phyloP scores from a whole-genome alignment of 2,888 invertebrate genomes.

The Rotaria socialis region DNA sequence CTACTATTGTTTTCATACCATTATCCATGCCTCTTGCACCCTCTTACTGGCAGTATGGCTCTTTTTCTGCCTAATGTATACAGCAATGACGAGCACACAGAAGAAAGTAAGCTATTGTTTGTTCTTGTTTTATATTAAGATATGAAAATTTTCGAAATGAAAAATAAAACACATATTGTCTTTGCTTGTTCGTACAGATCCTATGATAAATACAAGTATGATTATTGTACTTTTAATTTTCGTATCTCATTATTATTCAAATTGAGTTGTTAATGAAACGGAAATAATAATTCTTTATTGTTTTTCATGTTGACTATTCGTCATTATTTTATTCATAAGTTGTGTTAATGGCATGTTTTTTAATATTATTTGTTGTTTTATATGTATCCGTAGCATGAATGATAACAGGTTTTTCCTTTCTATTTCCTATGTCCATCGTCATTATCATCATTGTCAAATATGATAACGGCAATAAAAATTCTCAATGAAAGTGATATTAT shows the following conservation, averaged over 20 bases:
- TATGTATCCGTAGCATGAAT: neutral
- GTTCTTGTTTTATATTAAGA: neutral
- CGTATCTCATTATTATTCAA: neutral
- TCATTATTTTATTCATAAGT: neutral
- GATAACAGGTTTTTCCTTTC: neutral
- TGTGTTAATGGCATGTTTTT: neutral
- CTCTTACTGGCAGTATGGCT: neutral
- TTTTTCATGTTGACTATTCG: neutral
- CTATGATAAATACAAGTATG: neutral
- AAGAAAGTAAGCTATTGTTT: neutral
- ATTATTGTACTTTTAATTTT: neutral
- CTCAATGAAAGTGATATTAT: neutral
- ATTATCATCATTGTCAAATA: constrained; percentile 15
- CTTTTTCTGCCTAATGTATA: neutral
- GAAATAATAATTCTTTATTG: neutral
- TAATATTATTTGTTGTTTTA: neutral
- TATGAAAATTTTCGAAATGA: neutral
- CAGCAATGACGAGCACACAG: neutral
- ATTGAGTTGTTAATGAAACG: neutral
- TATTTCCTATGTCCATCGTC: neutral
- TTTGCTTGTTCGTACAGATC: too few relatives aligned
- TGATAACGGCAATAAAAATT: neutral
- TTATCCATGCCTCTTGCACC: neutral
- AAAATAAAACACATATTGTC: too few relatives aligned
- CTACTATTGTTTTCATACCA: constrained; percentile 10